Conservation (phyloP, 1,140 invertebrate species). For the Tetramorium parvispinum region DNA sequence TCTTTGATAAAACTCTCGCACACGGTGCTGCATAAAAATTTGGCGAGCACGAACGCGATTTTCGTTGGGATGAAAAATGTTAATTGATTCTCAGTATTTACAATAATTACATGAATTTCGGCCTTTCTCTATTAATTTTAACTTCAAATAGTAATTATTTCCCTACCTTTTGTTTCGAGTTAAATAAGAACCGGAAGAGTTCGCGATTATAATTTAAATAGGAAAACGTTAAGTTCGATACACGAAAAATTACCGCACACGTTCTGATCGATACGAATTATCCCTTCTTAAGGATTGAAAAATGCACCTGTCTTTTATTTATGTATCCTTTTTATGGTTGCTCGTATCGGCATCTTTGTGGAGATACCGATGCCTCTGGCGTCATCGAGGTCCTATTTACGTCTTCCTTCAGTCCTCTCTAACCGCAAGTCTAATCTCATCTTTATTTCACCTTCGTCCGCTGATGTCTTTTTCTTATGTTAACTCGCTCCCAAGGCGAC, state of each 20-base stretch:
- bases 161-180: not conserved
- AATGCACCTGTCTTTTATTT: slow-evolving; percentile 75
- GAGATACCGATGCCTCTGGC: slow-evolving; percentile 39
- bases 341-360: slow-evolving; percentile 65
- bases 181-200: not conserved
- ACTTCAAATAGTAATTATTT: not conserved
- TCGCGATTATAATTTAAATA: slow-evolving; percentile 31
- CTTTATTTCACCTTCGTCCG: slow-evolving; percentile 57
- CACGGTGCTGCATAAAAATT: slow-evolving; percentile 32
- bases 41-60: not conserved
- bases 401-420: slow-evolving; percentile 54
- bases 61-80: not conserved
- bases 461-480: slow-evolving; percentile 58
- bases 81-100: not conserved
- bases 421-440: slow-evolving; percentile 68
- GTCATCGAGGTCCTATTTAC: slow-evolving; percentile 68
- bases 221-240: slow-evolving; percentile 49
- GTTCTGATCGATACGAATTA: slow-evolving; percentile 64
- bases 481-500: slow-evolving; percentile 36
- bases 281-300: slow-evolving; percentile 62
- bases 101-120: not conserved
- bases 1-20: slow-evolving; percentile 44
- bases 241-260: slow-evolving; percentile 57
- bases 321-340: slow-evolving; percentile 67
- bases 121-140: not conserved